A percentile compares a stretch with the other conserved stretches of the same genome.
These are phyloP conservation scores for Sesamia inferens DNA, from an alignment of 2,888 invertebrate species.

Conservation along the genomic window DNA sequence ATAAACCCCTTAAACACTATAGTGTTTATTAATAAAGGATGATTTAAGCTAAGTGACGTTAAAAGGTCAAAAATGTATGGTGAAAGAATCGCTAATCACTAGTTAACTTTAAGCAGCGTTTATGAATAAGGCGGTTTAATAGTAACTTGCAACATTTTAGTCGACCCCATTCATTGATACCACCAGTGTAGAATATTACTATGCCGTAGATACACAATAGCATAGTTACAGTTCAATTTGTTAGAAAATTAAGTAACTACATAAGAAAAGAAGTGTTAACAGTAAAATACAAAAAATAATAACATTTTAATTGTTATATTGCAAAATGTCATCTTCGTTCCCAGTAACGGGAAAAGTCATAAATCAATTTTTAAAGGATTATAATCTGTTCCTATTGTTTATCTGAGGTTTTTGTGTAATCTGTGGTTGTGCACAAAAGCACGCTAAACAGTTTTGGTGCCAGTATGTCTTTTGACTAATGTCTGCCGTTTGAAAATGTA, in stretches of 20 bases:
- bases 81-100: too few species aligned
- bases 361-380: conserved; percentile 82
- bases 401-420: conserved; percentile 66
- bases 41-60: too few species aligned
- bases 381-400: conserved; percentile 78
- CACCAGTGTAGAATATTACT: background rate
- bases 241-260: conserved; percentile 35
- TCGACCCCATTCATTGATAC: background rate
- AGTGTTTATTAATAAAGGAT: too few species aligned
- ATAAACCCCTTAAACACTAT: too few species aligned
- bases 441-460: conserved; percentile 65
- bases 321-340: conserved; percentile 39
- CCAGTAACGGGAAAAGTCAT: conserved; percentile 69
- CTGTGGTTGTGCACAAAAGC: conserved; percentile 70
- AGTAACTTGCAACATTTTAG: background rate
- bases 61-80: too few species aligned
- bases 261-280: conserved; percentile 33
- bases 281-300: conserved; percentile 32
- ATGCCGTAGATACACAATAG: background rate
- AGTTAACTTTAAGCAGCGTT: too few species aligned
- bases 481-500: conserved; percentile 61
- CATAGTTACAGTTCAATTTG: conserved; percentile 1
- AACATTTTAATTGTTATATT: conserved; percentile 17
- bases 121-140: too few species aligned
- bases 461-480: conserved; percentile 75